phyloP scores from a whole-genome alignment of 2,113 vertebrate species.

The Hypanus sabinus region DNA sequence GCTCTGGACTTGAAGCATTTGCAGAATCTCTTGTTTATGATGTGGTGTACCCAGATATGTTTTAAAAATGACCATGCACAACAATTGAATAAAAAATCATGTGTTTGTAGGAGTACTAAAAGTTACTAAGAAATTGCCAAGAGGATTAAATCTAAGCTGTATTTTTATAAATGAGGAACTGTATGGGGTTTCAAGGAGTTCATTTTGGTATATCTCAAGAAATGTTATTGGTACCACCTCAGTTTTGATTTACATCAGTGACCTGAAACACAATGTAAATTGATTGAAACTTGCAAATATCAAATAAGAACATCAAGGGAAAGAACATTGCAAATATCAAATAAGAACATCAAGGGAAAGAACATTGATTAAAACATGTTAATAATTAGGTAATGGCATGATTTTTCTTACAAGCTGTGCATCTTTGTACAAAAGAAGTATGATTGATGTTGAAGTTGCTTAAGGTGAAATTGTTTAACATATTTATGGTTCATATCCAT shows the following conservation, averaged over 20 bases:
- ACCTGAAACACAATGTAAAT: neutral
- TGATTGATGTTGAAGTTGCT: neutral
- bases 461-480: neutral
- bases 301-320: too few relatives aligned
- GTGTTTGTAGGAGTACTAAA: neutral
- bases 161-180: neutral
- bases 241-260: neutral
- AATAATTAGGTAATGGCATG: neutral
- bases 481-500: neutral
- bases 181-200: neutral
- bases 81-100: neutral
- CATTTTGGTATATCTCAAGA: neutral
- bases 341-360: neutral
- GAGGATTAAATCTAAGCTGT: neutral
- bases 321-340: too few relatives aligned
- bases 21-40: neutral
- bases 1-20: too few relatives aligned
- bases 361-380: neutral
- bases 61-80: neutral
- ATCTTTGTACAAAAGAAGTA: neutral
- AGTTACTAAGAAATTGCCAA: neutral
- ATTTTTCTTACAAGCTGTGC: neutral
- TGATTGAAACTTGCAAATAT: neutral
- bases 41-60: neutral
- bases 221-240: neutral